A percentile compares a stretch with the other conserved stretches of the same genome.
Conservation (phyloP, 2,797 vertebrate genomes). For the Rhadinocentrus ornatus region DNA sequence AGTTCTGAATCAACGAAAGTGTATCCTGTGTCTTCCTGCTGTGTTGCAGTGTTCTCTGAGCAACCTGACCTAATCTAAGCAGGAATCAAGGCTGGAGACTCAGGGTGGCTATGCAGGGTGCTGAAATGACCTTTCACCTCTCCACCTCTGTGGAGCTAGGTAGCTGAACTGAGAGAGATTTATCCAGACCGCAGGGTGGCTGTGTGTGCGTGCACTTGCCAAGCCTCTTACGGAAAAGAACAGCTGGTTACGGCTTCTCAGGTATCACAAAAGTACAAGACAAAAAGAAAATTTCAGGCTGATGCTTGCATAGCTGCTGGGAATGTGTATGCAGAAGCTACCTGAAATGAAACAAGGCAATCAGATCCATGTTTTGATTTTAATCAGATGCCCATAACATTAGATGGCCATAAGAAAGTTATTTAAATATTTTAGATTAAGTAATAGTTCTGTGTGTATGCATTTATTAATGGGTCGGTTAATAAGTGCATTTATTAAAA, state of each 20-base stretch:
- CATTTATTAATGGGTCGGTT: background rate
- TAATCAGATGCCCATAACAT: background rate
- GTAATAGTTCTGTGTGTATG: too few relatives aligned
- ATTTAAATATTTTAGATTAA: background rate
- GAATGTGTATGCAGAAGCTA: slow-evolving; percentile 7
- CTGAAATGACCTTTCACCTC: slow-evolving; percentile 56
- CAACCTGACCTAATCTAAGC: slow-evolving; percentile 78
- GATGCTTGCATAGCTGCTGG: slow-evolving; percentile 12
- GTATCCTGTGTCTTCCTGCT: slow-evolving; percentile 47
- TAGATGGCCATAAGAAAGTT: background rate
- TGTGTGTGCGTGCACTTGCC: slow-evolving; percentile 32
- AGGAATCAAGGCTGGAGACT: slow-evolving; percentile 62
- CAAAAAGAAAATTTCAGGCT: slow-evolving; percentile 25
- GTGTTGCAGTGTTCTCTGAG: slow-evolving; percentile 45
- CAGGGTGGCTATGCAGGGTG: slow-evolving; percentile 54
- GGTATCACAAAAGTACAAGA: slow-evolving; percentile 37
- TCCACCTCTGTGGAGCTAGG: slow-evolving; percentile 32
- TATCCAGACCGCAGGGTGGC: slow-evolving; percentile 57
- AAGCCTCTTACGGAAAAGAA: slow-evolving; percentile 46
- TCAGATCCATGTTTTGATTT: background rate
- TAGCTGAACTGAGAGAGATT: slow-evolving; percentile 39
- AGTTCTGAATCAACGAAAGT: slow-evolving; percentile 23
- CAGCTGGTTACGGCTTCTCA: slow-evolving; percentile 55
- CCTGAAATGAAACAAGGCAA: background rate
- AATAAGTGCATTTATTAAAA: background rate